Conservation (phyloP, 2,113 vertebrate genomes). For the Heloderma charlesbogerti region DNA sequence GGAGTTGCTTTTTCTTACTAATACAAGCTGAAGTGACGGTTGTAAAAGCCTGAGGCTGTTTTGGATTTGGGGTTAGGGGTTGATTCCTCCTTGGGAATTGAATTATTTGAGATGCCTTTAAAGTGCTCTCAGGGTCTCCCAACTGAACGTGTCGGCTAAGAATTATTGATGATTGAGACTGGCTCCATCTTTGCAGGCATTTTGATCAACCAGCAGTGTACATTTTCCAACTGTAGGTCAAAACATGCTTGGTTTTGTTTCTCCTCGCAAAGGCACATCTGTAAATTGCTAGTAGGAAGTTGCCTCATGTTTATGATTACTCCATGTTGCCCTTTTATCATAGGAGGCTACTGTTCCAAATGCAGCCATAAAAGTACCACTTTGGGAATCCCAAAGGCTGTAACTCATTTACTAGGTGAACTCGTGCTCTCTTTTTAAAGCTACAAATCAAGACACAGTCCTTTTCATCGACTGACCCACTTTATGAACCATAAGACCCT, state of each 20-base stretch:
- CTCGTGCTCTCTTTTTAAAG: slow-evolving; percentile 36
- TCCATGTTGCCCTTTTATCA: slow-evolving; percentile 22
- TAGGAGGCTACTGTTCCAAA: slow-evolving; percentile 36
- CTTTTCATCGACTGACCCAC: neutral
- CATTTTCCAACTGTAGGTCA: slow-evolving; percentile 23
- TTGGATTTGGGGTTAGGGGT: neutral
- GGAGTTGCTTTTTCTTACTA: neutral
- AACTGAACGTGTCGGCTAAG: neutral
- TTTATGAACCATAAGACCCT: slow-evolving; percentile 40
- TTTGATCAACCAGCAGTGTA: neutral
- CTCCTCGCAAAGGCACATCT: slow-evolving; percentile 31
- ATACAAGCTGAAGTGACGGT: neutral
- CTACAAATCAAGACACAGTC: slow-evolving; percentile 42
- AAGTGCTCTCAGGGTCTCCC: neutral
- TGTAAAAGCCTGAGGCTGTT: neutral
- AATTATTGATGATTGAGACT: slow-evolving; percentile 2
- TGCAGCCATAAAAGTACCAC: slow-evolving; percentile 40
- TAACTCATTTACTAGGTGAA: slow-evolving; percentile 56
- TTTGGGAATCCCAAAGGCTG: slow-evolving; percentile 43
- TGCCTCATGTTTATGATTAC: slow-evolving; percentile 40
- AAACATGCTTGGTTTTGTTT: slow-evolving; percentile 32
- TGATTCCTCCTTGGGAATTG: neutral
- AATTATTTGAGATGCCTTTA: neutral
- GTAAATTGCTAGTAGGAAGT: slow-evolving; percentile 36
- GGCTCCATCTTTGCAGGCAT: neutral